These are phyloP conservation scores for Ceratothoa steindachneri DNA, from an alignment of 2,888 invertebrate genomes.

Conservation along the genomic window DNA sequence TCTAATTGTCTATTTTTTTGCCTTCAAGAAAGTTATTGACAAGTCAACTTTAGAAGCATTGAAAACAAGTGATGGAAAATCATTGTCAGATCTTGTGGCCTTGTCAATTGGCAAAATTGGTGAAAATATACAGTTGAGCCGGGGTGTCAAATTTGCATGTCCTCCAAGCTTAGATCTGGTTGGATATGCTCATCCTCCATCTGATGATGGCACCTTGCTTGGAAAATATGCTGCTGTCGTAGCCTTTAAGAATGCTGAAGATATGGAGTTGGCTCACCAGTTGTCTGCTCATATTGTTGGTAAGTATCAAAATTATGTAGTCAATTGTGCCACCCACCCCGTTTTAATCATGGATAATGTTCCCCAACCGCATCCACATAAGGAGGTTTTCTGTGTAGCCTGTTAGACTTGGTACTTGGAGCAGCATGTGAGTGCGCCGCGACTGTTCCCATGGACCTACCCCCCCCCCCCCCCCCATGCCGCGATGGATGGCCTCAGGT, in stretches of 20 bases:
- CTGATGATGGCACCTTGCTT: background rate
- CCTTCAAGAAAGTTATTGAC: too few relatives aligned
- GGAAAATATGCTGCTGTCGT: background rate
- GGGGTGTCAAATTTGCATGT: constrained; percentile 53
- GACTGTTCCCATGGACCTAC: too few relatives aligned
- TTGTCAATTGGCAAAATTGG: constrained; percentile 81
- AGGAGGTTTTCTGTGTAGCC: too few relatives aligned
- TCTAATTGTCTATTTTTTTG: too few relatives aligned
- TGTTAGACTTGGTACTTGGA: too few relatives aligned
- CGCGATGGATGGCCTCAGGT: too few relatives aligned
- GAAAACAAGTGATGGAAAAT: background rate
- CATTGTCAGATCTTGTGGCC: constrained; percentile 72
- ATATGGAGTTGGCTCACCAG: background rate
- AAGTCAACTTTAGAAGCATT: background rate
- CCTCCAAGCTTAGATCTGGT: background rate
- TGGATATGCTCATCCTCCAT: background rate
- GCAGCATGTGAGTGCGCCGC: too few relatives aligned
- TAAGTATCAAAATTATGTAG: too few relatives aligned
- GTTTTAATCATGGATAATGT: too few relatives aligned
- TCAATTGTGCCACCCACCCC: too few relatives aligned
- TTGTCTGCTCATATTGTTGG: background rate
- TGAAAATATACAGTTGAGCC: constrained; percentile 69
- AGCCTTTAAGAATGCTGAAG: background rate
- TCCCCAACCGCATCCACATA: too few relatives aligned
- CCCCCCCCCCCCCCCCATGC: too few relatives aligned